A percentile compares a stretch with the other conserved stretches of the same genome.
These are phyloP conservation scores for Didymodactylos carnosus DNA, from an alignment of 2,888 invertebrate species.

Conservation along the genomic window DNA sequence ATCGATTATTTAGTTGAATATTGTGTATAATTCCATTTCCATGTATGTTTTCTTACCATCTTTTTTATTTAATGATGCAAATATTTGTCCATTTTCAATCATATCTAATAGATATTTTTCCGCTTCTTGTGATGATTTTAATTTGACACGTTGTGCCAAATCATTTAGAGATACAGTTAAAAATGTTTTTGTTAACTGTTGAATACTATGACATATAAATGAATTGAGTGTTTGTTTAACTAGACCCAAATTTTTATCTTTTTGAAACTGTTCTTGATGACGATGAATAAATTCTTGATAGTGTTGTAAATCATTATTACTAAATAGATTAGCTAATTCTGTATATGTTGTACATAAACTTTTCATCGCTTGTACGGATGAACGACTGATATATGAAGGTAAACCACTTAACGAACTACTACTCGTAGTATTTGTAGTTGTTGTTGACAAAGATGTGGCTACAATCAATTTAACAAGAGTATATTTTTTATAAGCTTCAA, in stretches of 20 bases:
- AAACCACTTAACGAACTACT: too few species aligned
- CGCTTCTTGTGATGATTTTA: slow-evolving; percentile 63
- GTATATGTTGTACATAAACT: slow-evolving; percentile 47
- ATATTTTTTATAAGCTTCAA: slow-evolving; percentile 89
- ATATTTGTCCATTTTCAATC: slow-evolving; percentile 92
- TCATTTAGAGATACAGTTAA: slow-evolving; percentile 66
- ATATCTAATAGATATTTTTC: slow-evolving; percentile 81
- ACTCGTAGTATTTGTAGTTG: too few species aligned
- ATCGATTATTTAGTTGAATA: not conserved
- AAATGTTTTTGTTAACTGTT: slow-evolving; percentile 80
- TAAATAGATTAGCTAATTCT: slow-evolving; percentile 64
- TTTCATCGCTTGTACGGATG: slow-evolving; percentile 46
- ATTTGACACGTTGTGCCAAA: slow-evolving; percentile 68
- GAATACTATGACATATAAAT: slow-evolving; percentile 83
- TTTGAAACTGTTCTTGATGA: slow-evolving; percentile 51
- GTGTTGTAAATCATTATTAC: slow-evolving; percentile 50
- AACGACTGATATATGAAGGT: slow-evolving; percentile 76
- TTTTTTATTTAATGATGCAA: slow-evolving; percentile 83
- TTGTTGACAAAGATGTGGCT: slow-evolving; percentile 67
- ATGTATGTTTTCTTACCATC: slow-evolving; percentile 50
- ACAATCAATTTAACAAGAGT: slow-evolving; percentile 61
- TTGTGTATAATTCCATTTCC: not conserved
- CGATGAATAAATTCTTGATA: slow-evolving; percentile 50
- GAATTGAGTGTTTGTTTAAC: slow-evolving; percentile 59
- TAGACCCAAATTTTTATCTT: slow-evolving; percentile 42